Evolutionary conservation across 2,888 invertebrate genomes (phyloP), one percentile per base, ranked within the genome.

Genomic region (Acanthosoma haemorrhoidale): DNA sequence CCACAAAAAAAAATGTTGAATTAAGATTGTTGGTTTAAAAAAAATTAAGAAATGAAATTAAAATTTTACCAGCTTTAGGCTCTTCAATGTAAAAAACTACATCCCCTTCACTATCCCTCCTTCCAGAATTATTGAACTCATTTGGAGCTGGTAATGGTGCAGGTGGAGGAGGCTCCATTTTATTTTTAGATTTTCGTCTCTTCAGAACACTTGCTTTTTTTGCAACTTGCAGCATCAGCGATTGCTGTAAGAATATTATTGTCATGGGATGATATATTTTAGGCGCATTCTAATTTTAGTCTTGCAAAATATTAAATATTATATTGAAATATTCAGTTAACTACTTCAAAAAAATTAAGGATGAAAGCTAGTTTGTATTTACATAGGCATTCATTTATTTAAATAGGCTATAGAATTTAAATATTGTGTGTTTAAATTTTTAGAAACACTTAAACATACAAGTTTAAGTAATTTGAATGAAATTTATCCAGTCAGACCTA

Each of bases 171-270:
- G 82, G 77, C 74, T 87, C 88, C 86, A 87, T 87, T 75, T 86
- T 83, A 76, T 86, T 86, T 76, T 85, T 82, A 66, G 88, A 88
- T 79, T 88, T 87, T 72, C 88, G 82, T 72, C 89, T 82, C 78
- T 88, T 87, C 75, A 89, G 82, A 74, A 89, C 87, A 76, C 88
- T 88, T 74, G 89, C 88, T 78, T 87, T 86, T 79, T 89, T 88
- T 73, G 88, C 88, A 77, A 88, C 88, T 86, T 88, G 86, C 78
- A 85, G 84, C 82, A 86, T 86, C 79, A 87, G 83, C 83, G 86
- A 86, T 86, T 86, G 84, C 84, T 84, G 83, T 13, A 84, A 80
- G 0, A 51, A 13, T 25, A 3, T 25, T n/a, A n/a, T n/a, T n/a
- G n/a, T n/a, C n/a, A n/a, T n/a, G n/a, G n/a, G n/a, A n/a, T n/a